Conservation (phyloP, 2,888 invertebrate species). For the Euphydryas editha region DNA sequence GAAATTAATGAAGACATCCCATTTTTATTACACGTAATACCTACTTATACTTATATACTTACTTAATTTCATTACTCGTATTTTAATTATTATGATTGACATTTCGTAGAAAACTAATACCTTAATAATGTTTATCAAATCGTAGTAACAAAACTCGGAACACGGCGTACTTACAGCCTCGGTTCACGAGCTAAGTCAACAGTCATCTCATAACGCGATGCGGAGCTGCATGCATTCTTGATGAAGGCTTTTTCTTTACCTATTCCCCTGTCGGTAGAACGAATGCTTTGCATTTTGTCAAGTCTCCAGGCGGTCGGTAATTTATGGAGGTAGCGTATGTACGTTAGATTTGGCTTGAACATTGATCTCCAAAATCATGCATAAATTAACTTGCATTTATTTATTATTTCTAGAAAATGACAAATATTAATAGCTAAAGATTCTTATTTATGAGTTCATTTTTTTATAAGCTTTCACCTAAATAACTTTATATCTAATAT, state of each 20-base stretch:
- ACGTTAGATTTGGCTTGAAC: conserved; percentile 5
- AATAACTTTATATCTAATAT: too few relatives aligned
- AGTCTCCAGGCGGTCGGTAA: conserved; percentile 28
- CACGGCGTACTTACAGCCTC: conserved; percentile 33
- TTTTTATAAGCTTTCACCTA: too few relatives aligned
- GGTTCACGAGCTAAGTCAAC: conserved; percentile 63
- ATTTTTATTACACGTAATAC: too few relatives aligned
- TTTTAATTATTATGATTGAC: neutral
- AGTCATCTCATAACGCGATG: conserved; percentile 71
- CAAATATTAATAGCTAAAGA: neutral
- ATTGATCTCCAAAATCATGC: conserved; percentile 1
- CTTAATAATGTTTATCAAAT: conserved; percentile 19
- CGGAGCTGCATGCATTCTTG: conserved; percentile 70
- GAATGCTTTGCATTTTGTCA: conserved; percentile 46
- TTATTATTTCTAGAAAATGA: neutral
- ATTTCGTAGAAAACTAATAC: neutral
- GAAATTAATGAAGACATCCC: too few relatives aligned
- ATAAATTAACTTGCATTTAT: conserved; percentile 4
- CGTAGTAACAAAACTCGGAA: conserved; percentile 19
- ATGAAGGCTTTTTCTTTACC: conserved; percentile 57
- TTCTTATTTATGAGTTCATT: too few relatives aligned
- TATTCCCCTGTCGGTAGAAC: conserved; percentile 35
- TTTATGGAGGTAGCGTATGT: conserved; percentile 22
- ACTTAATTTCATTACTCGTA: neutral
- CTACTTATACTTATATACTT: neutral